Evolutionary conservation across 2,888 invertebrate species (phyloP).

Genomic region (Neoascia interrupta): DNA sequence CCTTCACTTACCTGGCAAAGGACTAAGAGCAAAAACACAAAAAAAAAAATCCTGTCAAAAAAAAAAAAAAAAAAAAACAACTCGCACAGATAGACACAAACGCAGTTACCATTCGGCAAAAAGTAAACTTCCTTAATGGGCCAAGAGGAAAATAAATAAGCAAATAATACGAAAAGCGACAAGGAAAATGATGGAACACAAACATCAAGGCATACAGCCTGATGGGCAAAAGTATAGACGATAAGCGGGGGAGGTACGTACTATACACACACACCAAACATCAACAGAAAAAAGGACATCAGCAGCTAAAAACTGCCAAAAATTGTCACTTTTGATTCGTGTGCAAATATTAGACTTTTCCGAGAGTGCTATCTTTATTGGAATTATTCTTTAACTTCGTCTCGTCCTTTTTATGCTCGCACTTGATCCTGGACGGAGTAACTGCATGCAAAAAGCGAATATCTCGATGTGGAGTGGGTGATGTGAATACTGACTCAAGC

Average conservation of each 20-base stretch:
- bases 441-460: too few species aligned
- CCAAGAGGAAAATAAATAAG: conserved; percentile 70
- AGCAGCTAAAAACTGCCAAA: conserved; percentile 66
- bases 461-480: neutral
- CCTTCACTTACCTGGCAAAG: conserved; percentile 58
- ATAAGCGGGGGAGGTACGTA: too few species aligned
- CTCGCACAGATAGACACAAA: conserved; percentile 31
- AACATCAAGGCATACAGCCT: conserved; percentile 20
- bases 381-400: conserved; percentile 51
- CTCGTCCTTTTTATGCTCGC: conserved; percentile 7
- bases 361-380: conserved; percentile 67
- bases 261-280: too few species aligned
- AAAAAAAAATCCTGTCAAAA: conserved; percentile 1
- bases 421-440: too few species aligned
- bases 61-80: conserved; percentile 17
- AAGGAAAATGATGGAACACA: conserved; percentile 62
- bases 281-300: conserved; percentile 61
- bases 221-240: too few species aligned
- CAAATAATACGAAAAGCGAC: conserved; percentile 65
- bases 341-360: conserved; percentile 65
- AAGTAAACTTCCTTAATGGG: conserved; percentile 70
- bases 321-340: conserved; percentile 70
- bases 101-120: conserved; percentile 53
- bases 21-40: conserved; percentile 31
- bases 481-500: conserved; percentile 47